phyloP scores from a whole-genome alignment of 92 coral and sea anemone genomes.

The Phenganax subtilis region DNA sequence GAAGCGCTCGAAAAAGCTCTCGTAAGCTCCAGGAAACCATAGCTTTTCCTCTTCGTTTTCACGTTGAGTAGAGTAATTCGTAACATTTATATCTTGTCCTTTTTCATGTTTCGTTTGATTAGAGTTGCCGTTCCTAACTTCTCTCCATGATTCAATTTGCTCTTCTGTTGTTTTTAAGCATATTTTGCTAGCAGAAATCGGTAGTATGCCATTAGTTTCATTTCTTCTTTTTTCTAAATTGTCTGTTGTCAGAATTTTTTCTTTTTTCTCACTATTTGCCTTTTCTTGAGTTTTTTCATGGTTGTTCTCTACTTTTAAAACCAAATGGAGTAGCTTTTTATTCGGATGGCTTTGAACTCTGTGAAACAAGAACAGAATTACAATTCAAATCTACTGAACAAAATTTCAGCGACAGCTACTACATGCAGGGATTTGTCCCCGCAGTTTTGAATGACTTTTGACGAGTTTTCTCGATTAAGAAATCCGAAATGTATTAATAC shows the following conservation, averaged over 20 bases:
- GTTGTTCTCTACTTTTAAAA: slow-evolving; percentile 35
- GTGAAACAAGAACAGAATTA: no score
- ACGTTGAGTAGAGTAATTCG: neutral
- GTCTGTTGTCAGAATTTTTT: slow-evolving; percentile 19
- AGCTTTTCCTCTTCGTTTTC: neutral
- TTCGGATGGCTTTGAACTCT: neutral
- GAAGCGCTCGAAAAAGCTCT: neutral
- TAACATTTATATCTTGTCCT: no score
- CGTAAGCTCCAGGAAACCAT: neutral
- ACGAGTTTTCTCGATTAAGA: neutral
- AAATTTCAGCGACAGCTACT: no score
- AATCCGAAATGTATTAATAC: neutral
- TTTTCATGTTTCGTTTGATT: no score
- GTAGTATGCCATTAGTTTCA: neutral
- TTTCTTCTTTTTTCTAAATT: neutral
- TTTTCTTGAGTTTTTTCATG: neutral
- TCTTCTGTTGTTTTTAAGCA: neutral
- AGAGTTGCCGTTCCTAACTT: no score
- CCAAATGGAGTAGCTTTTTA: slow-evolving; percentile 22
- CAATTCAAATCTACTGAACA: no score
- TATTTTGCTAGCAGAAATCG: neutral
- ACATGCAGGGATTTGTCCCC: no score
- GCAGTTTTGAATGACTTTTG: no score
- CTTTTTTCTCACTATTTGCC: slow-evolving; percentile 14
- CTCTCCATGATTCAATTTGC: neutral